A percentile compares a stretch with the other conserved stretches of the same genome.
Evolutionary conservation across 2,113 vertebrate species (phyloP).

Genomic region (Columba livia): DNA sequence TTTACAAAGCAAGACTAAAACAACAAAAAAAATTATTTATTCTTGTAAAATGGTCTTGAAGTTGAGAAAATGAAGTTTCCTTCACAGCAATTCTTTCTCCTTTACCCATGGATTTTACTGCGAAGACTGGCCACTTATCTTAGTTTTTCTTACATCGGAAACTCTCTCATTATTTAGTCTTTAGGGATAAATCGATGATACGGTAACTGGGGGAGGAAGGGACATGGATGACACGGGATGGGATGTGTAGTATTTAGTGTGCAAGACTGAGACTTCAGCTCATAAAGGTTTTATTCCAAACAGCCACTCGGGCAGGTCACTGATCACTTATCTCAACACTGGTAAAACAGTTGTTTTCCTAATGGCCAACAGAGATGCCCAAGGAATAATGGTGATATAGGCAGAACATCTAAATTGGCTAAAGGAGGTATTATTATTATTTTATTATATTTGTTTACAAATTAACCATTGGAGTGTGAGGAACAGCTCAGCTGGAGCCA

Average conservation of each 20-base stretch:
- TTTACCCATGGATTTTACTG: background rate
- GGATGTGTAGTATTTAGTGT: background rate
- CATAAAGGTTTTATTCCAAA: background rate
- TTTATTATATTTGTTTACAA: background rate
- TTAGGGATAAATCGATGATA: background rate
- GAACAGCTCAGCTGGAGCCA: background rate
- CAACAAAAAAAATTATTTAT: background rate
- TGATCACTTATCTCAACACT: background rate
- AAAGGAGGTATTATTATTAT: background rate
- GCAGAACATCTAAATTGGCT: background rate
- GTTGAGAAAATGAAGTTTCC: background rate
- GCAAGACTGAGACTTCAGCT: rapidly evolving
- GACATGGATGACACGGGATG: background rate
- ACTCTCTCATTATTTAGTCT: background rate
- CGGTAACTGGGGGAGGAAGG: background rate
- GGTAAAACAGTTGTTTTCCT: background rate
- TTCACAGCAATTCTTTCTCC: background rate
- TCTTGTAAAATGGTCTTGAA: background rate
- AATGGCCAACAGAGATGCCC: background rate
- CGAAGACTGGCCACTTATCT: background rate
- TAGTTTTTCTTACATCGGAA: background rate
- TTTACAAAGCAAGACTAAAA: background rate
- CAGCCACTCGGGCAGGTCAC: background rate
- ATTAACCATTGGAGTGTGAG: background rate
- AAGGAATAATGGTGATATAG: background rate